Percentiles rank a stretch among this genome's conserved stretches.
These are phyloP conservation scores for Ispidina lecontei DNA, from an alignment of 2,797 vertebrate genomes.

Conservation along the genomic window DNA sequence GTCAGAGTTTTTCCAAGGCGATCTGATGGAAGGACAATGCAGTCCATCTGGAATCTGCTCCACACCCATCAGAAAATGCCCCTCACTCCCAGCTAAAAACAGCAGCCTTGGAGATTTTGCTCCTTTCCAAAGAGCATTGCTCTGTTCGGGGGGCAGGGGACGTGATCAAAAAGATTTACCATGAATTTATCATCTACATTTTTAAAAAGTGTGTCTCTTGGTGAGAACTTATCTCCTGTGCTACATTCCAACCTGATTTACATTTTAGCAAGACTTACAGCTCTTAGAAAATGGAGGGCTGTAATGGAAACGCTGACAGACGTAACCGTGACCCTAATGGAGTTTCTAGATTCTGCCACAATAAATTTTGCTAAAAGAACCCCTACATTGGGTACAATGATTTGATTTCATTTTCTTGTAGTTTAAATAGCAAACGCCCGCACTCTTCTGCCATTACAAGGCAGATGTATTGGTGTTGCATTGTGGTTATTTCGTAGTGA, in stretches of 20 bases:
- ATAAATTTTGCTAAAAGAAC: slow-evolving; percentile 30
- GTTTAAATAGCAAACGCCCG: slow-evolving; percentile 10
- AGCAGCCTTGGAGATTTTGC: slow-evolving; percentile 14
- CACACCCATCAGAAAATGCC: slow-evolving; percentile 35
- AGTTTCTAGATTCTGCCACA: slow-evolving; percentile 33
- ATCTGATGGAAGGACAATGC: slow-evolving; percentile 40
- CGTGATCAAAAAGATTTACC: slow-evolving; percentile 29
- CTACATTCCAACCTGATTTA: slow-evolving; percentile 42
- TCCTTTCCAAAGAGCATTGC: background rate
- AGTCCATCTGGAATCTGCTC: background rate
- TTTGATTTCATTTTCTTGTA: background rate
- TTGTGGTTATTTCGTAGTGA: background rate
- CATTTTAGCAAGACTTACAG: slow-evolving; percentile 42
- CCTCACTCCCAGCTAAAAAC: slow-evolving; percentile 12
- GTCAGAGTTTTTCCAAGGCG: background rate
- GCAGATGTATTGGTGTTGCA: slow-evolving; percentile 40
- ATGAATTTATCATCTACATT: slow-evolving; percentile 50
- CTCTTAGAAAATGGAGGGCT: slow-evolving; percentile 40
- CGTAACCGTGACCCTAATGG: slow-evolving; percentile 48
- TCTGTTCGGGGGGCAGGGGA: slow-evolving; percentile 18
- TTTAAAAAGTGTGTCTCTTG: slow-evolving; percentile 54
- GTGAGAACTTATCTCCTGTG: slow-evolving; percentile 43
- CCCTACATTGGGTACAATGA: background rate
- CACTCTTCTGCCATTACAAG: slow-evolving; percentile 23
- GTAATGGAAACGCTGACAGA: slow-evolving; percentile 30